phyloP scores from a whole-genome alignment of 2,797 vertebrate species.

The Falco concolor region DNA sequence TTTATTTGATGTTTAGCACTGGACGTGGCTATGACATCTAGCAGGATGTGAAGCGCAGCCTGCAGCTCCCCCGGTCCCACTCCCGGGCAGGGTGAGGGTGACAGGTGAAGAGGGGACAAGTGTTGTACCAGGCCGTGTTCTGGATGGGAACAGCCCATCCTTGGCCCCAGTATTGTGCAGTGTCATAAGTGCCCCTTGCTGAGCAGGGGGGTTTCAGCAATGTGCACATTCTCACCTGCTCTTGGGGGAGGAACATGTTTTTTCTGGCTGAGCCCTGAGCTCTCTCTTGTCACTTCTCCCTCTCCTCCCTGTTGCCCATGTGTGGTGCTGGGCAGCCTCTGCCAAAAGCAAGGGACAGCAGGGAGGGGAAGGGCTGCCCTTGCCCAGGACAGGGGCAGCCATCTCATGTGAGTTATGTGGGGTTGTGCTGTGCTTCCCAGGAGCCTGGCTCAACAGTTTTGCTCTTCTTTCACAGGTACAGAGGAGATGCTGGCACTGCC shows the following conservation, averaged over 20 bases:
- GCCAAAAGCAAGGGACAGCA: background rate
- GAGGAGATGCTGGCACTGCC: fast-evolving
- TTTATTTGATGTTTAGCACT: background rate
- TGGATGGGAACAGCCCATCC: too few species aligned
- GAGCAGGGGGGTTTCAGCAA: background rate
- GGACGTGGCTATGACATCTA: too few species aligned
- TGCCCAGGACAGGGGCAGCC: background rate
- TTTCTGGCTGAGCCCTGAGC: background rate
- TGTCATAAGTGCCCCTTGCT: fast-evolving
- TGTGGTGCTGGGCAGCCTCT: background rate
- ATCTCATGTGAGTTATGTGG: background rate
- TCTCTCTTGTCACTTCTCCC: background rate
- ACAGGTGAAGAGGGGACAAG: fast-evolving
- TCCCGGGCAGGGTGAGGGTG: background rate
- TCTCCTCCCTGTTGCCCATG: background rate
- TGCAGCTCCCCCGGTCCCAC: fast-evolving
- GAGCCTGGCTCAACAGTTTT: background rate
- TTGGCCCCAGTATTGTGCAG: fast-evolving
- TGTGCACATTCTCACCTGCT: background rate
- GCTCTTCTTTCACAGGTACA: background rate
- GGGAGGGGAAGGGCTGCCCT: background rate
- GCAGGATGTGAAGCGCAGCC: background rate
- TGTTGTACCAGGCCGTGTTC: background rate
- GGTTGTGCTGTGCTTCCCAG: background rate
- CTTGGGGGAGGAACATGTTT: background rate